Conservation (phyloP, 2,888 invertebrate genomes). For the Diaphora mendica region DNA sequence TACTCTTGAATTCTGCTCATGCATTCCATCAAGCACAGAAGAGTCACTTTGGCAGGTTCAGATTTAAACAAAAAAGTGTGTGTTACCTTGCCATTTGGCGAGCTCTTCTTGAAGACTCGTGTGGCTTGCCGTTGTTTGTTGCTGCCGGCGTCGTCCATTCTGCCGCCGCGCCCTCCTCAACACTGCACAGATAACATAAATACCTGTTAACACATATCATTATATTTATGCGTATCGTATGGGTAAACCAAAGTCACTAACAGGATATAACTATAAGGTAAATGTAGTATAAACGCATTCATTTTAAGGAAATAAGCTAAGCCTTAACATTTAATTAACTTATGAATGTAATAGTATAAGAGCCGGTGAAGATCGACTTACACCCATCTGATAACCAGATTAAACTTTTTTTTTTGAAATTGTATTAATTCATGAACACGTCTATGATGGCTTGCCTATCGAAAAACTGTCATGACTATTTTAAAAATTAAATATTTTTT, state of each 20-base stretch:
- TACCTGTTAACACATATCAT: background rate
- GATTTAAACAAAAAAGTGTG: background rate
- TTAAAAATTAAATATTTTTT: no score
- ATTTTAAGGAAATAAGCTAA: conserved; percentile 13
- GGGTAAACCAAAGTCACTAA: background rate
- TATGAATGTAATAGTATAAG: no score
- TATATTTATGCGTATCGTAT: background rate
- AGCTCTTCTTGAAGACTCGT: conserved; percentile 98
- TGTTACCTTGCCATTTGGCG: conserved; percentile 96
- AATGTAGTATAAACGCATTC: background rate
- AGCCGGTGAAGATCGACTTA: no score
- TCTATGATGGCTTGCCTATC: no score
- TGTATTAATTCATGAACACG: no score
- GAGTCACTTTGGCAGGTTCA: no score
- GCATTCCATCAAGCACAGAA: no score
- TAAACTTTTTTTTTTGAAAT: no score
- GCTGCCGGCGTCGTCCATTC: conserved; percentile 91
- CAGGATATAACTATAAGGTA: conserved; percentile 14
- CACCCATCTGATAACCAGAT: no score
- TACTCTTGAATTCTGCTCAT: no score
- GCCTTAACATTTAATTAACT: background rate
- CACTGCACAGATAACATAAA: conserved; percentile 60
- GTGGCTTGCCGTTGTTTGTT: conserved; percentile 91
- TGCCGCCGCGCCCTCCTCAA: conserved; percentile 85
- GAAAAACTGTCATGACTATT: no score